phyloP scores from a whole-genome alignment of 1,140 invertebrate species.

The Bombus pyrosoma region DNA sequence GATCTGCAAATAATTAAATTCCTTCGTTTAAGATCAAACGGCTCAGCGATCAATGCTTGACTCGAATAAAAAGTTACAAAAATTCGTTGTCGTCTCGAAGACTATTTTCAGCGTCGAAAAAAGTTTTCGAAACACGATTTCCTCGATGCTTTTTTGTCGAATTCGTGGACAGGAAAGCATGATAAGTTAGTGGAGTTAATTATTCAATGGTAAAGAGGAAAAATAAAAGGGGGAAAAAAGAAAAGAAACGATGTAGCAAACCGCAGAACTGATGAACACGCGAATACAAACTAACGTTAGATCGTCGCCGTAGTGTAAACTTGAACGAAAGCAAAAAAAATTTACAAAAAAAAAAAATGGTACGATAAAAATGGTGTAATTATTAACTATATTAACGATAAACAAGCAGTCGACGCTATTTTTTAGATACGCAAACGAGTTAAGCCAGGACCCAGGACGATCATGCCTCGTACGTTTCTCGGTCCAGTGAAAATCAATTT shows the following conservation, averaged over 20 bases:
- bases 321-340: constrained; percentile 29
- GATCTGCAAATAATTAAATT: no score
- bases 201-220: background rate
- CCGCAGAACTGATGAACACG: constrained; percentile 61
- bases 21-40: no score
- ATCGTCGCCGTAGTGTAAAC: constrained; percentile 43
- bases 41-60: background rate
- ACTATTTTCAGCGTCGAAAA: background rate
- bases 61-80: background rate
- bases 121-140: constrained; percentile 9
- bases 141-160: constrained; percentile 1
- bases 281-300: constrained; percentile 52
- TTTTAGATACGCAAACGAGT: constrained; percentile 61
- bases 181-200: background rate
- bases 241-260: constrained; percentile 21
- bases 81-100: constrained; percentile 8
- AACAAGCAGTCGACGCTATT: constrained; percentile 61
- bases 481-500: constrained; percentile 16
- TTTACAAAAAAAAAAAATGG: background rate
- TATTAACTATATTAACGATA: constrained; percentile 45
- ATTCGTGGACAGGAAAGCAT: background rate
- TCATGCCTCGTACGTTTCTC: constrained; percentile 62
- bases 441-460: constrained; percentile 62
- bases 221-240: background rate
- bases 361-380: background rate